These are phyloP conservation scores for Drosophila diplacantha DNA, from an alignment of 2,888 invertebrate genomes.

Conservation along the genomic window DNA sequence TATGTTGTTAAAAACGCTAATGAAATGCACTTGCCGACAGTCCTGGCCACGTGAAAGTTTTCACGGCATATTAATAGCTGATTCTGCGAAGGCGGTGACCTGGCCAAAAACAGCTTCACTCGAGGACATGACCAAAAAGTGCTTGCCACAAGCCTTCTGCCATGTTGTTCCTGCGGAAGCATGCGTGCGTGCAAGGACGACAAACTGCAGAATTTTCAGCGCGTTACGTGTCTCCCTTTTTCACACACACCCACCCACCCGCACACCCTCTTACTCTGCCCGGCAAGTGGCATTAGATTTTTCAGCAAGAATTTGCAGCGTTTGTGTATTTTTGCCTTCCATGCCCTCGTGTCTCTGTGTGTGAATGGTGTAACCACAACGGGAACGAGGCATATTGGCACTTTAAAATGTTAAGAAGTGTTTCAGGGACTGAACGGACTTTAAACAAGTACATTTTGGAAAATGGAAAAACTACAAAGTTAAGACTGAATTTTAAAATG, in stretches of 20 bases:
- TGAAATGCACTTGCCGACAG: constrained; percentile 57
- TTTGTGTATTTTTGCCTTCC: constrained; percentile 47
- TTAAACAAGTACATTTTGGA: background rate
- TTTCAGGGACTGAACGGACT: background rate
- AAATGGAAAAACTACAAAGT: background rate
- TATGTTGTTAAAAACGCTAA: constrained; percentile 63
- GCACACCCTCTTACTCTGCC: constrained; percentile 17
- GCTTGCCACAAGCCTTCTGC: constrained; percentile 61
- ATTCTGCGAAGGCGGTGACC: constrained; percentile 42
- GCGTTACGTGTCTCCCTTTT: constrained; percentile 52
- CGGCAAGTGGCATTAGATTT: constrained; percentile 59
- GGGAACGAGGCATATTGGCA: constrained; percentile 19
- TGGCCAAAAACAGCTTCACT: constrained; percentile 42
- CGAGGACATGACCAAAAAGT: constrained; percentile 56
- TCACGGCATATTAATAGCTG: constrained; percentile 47
- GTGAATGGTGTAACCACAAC: constrained; percentile 10
- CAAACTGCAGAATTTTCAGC: constrained; percentile 59
- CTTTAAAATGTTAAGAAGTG: constrained; percentile 4
- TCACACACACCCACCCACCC: background rate
- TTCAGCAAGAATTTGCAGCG: constrained; percentile 62
- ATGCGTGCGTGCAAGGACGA: constrained; percentile 67
- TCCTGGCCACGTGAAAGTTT: constrained; percentile 35
- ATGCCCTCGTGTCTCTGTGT: background rate
- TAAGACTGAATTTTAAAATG: background rate
- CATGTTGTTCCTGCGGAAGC: constrained; percentile 44